These are phyloP conservation scores for Gila orcuttii DNA, from an alignment of 2,113 vertebrate genomes.

Conservation along the genomic window DNA sequence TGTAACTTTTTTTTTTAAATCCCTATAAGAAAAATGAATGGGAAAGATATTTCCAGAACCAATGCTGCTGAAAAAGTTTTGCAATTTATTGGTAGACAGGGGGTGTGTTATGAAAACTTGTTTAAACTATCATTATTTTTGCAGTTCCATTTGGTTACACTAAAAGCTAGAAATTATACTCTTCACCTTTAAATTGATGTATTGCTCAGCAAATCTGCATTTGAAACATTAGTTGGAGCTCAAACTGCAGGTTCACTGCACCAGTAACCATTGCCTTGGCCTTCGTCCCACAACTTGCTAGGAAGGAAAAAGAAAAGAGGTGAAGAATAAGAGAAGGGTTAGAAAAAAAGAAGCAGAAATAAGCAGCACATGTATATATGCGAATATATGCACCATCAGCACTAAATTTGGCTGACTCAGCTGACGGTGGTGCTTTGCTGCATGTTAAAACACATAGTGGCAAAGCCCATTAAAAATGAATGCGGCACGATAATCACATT, in stretches of 20 bases:
- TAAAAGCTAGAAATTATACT: neutral
- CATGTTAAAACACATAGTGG: constrained; percentile 82
- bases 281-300: constrained; percentile 53
- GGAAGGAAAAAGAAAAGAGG: constrained; percentile 47
- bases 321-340: constrained; percentile 56
- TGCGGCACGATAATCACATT: constrained; percentile 82
- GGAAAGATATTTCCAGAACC: neutral
- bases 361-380: constrained; percentile 76
- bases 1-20: too few species aligned
- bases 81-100: neutral
- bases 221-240: constrained; percentile 22
- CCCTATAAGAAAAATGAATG: neutral
- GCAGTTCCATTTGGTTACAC: neutral
- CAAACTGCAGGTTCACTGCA: constrained; percentile 40
- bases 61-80: neutral
- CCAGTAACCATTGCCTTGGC: constrained; percentile 62
- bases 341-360: constrained; percentile 61
- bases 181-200: neutral
- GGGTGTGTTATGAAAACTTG: neutral
- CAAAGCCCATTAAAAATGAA: constrained; percentile 86
- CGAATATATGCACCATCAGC: constrained; percentile 79
- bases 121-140: neutral
- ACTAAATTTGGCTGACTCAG: constrained; percentile 78
- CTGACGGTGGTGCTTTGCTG: constrained; percentile 71
- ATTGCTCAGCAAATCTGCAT: constrained; percentile 32